Evolutionary conservation across 2,888 invertebrate genomes (phyloP).

Genomic region (Synergus umbraculus): DNA sequence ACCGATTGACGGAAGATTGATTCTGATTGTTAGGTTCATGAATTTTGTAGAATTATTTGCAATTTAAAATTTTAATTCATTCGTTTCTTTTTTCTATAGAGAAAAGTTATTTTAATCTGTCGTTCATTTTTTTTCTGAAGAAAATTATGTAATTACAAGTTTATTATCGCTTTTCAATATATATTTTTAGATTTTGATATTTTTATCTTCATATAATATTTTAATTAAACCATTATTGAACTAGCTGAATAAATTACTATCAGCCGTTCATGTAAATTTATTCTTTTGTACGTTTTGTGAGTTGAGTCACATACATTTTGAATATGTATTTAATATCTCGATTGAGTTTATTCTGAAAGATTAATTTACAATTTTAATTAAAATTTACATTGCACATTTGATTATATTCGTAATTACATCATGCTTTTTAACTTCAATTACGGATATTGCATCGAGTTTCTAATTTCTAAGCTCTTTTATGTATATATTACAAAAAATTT

Average conservation of each 20-base stretch:
- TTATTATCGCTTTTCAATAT: neutral
- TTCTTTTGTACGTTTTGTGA: neutral
- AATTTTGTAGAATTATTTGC: neutral
- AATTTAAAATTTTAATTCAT: too few relatives aligned
- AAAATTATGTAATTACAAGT: too few relatives aligned
- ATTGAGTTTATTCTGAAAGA: neutral
- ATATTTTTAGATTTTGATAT: neutral
- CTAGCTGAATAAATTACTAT: neutral
- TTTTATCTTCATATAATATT: neutral
- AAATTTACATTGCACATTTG: conserved; percentile 6
- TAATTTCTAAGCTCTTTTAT: neutral
- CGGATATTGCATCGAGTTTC: neutral
- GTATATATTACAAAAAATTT: neutral
- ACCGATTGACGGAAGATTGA: conserved; percentile 12
- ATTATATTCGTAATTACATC: conserved; percentile 1
- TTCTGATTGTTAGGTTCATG: neutral
- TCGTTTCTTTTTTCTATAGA: too few relatives aligned
- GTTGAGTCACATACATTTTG: conserved; percentile 11
- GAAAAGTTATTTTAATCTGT: too few relatives aligned
- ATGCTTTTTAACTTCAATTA: neutral
- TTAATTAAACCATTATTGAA: neutral
- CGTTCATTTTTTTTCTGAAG: too few relatives aligned
- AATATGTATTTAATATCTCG: neutral
- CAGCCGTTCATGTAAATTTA: neutral
- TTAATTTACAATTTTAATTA: neutral